phyloP scores from a whole-genome alignment of 2,888 invertebrate genomes.

The Oscheius sp. region DNA sequence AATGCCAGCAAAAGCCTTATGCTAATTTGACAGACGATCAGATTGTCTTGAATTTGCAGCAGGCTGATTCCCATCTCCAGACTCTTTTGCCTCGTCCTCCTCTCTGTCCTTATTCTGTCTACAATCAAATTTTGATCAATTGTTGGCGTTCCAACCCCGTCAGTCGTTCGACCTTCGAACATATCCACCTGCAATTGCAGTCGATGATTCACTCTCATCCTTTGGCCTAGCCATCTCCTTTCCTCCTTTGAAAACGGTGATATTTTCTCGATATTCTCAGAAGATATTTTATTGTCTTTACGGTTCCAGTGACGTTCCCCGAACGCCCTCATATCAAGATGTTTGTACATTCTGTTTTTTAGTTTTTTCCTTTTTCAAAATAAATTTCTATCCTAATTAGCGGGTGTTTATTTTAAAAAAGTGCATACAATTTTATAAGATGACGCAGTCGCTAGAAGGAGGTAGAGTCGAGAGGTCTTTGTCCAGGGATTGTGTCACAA shows the following conservation, averaged over 20 bases:
- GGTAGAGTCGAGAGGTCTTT: background rate
- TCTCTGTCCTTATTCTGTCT: conserved; percentile 55
- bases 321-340: conserved; percentile 14
- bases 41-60: conserved; percentile 83
- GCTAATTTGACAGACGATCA: conserved; percentile 83
- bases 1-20: conserved; percentile 84
- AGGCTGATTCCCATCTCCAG: conserved; percentile 40
- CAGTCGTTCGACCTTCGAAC: conserved; percentile 58
- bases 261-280: conserved; percentile 13
- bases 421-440: background rate
- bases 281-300: conserved; percentile 12
- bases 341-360: conserved; percentile 18
- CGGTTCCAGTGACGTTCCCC: conserved; percentile 19
- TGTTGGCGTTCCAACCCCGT: conserved; percentile 56
- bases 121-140: conserved; percentile 52
- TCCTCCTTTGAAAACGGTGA: conserved; percentile 1
- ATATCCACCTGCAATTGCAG: conserved; percentile 64
- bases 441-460: background rate
- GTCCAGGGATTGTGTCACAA: background rate
- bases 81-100: conserved; percentile 46
- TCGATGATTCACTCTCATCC: conserved; percentile 46
- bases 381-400: conserved; percentile 8
- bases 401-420: background rate
- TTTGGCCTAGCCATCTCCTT: background rate
- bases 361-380: background rate